A percentile compares a stretch with the other conserved stretches of the same genome.
Conservation (phyloP, 2,113 vertebrate species). For the Scomber scombrus region DNA sequence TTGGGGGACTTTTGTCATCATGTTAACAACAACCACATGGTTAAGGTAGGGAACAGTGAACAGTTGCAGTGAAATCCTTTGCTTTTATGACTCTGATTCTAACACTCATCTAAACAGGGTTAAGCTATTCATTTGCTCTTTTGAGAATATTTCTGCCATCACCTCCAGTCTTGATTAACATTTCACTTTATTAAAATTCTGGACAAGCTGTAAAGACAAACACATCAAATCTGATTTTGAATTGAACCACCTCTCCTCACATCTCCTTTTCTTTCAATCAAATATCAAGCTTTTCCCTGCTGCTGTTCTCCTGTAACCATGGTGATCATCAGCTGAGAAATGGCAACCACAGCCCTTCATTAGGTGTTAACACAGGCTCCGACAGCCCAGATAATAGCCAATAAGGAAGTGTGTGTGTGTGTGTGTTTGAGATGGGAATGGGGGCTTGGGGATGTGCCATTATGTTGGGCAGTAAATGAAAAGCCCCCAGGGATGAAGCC, state of each 20-base stretch:
- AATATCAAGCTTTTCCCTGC: constrained; percentile 16
- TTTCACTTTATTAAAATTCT: neutral
- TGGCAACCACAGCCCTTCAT: constrained; percentile 96
- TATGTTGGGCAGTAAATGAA: constrained; percentile 96
- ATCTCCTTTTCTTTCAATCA: constrained; percentile 9
- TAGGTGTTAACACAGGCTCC: constrained; percentile 94
- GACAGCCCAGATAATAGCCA: constrained; percentile 99
- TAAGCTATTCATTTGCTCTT: no score
- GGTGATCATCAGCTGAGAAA: constrained; percentile 94
- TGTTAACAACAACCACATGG: no score
- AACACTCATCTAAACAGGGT: no score
- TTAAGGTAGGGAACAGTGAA: no score
- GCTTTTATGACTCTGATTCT: no score
- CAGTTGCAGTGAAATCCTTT: no score
- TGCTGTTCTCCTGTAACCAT: constrained; percentile 84
- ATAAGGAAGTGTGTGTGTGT: constrained; percentile 84
- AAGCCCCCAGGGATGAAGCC: constrained; percentile 90
- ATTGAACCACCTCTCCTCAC: constrained; percentile 6
- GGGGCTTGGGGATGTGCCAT: constrained; percentile 78
- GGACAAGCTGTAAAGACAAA: constrained; percentile 4
- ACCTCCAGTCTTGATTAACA: neutral
- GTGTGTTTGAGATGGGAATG: constrained; percentile 4
- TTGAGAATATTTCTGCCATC: neutral
- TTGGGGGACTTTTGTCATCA: no score
- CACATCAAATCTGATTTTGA: constrained; percentile 4